Percentiles rank a stretch among this genome's conserved stretches.
phyloP scores from a whole-genome alignment of 2,113 vertebrate genomes.

The Neopipo cinnamomea region DNA sequence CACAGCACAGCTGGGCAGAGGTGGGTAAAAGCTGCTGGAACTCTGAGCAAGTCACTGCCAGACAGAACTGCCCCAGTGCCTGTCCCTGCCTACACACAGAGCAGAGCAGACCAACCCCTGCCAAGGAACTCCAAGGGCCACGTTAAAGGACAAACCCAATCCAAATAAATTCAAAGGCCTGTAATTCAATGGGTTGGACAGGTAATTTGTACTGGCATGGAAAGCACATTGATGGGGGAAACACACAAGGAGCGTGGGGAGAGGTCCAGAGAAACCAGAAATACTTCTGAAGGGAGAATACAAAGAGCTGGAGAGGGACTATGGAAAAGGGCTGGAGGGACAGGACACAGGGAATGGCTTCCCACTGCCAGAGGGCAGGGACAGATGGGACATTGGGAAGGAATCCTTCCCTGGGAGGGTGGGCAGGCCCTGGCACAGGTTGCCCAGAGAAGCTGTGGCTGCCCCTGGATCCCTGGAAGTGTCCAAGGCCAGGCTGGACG shows the following conservation, averaged over 20 bases:
- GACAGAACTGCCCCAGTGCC: rapidly evolving
- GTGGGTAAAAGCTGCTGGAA: neutral
- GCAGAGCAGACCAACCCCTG: neutral
- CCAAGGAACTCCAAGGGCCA: neutral
- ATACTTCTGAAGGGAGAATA: too few relatives aligned
- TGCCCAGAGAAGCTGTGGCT: neutral
- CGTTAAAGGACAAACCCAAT: neutral
- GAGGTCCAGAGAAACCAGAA: neutral
- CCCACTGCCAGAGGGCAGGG: neutral
- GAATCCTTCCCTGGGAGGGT: neutral
- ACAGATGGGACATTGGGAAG: neutral
- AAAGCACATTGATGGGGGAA: rapidly evolving
- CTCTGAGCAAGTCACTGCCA: neutral
- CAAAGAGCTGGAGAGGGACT: neutral
- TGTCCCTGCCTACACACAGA: neutral
- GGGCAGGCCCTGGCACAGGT: neutral
- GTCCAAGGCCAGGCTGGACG: neutral
- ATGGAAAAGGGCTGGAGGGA: neutral
- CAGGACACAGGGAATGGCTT: neutral
- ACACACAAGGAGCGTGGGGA: rapidly evolving
- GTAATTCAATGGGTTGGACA: too few relatives aligned
- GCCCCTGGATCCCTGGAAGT: neutral
- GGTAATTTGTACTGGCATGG: rapidly evolving
- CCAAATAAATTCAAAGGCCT: neutral
- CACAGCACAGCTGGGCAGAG: neutral